These are phyloP conservation scores for Circaetus gallicus DNA, from an alignment of 2,113 vertebrate genomes.

Conservation along the genomic window DNA sequence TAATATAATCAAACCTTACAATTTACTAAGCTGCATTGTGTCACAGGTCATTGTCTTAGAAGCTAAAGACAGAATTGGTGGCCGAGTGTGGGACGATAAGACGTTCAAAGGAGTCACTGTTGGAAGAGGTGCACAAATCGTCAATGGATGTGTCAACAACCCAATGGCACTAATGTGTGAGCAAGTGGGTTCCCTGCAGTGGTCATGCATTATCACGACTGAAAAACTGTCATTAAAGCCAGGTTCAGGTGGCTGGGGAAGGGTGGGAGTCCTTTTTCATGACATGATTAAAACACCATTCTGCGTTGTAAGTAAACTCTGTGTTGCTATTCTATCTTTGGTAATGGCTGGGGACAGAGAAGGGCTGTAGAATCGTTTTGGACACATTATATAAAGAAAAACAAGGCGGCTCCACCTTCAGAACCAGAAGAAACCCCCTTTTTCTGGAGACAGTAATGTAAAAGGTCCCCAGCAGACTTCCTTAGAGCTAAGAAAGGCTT, in stretches of 20 bases:
- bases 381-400: neutral
- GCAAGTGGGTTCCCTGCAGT: slow-evolving; percentile 82
- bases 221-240: neutral
- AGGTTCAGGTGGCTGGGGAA: neutral
- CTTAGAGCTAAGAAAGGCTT: neutral
- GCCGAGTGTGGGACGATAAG: slow-evolving; percentile 91
- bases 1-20: neutral
- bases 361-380: neutral
- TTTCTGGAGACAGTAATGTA: neutral
- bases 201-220: neutral
- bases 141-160: slow-evolving; percentile 97
- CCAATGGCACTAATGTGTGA: slow-evolving; percentile 97
- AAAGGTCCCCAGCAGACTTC: neutral
- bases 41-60: slow-evolving; percentile 89
- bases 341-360: neutral
- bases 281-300: neutral
- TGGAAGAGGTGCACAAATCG: slow-evolving; percentile 93
- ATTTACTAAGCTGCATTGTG: neutral
- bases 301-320: neutral
- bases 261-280: neutral
- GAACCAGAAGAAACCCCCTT: neutral
- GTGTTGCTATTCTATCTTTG: neutral
- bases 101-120: slow-evolving; percentile 85
- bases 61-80: slow-evolving; percentile 92
- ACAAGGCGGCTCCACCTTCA: neutral